Base-by-base conservation (phyloP, 2,888 invertebrate genomes). In the Dasypolia templi region DNA sequence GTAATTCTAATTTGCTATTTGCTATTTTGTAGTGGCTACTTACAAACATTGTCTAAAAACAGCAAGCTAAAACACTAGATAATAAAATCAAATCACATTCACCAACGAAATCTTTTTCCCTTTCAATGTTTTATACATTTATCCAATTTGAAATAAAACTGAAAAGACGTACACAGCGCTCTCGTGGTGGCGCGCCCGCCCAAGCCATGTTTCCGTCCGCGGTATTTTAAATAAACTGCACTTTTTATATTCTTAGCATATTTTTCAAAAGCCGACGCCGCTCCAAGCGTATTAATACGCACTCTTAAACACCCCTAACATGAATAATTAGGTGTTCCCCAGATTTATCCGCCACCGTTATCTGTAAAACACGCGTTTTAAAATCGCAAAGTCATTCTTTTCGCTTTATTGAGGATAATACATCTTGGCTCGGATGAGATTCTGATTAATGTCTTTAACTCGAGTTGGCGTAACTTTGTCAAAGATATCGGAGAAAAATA, bases 251-350 rank as follows among this genome's bases (percentile, higher is more conserved):
- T 91, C 91, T 91, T 89, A 87, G 90, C 91, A 91, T 93, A 94
- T 94, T 95, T 94, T 93, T 92, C 87, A 92, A 93, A 93, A 91
- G 89, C 88, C 89, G 85, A 82, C 90, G 86, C 76, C 88, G 87
- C 90, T 89, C 88, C 86, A 77, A 88, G 92, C 92, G 92, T 93
- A 93, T 94, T 96, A 95, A 95, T 95, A 94, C 94, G 92, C 91
- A 89, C 92, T 93, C 92, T 94, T 94, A 94, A 93, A 93, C 95
- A 93, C 94, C 95, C 95, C 94, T 92, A 93, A 96, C 95, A 94
- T 95, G 96, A 96, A 96, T 96, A 96, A 96, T 96, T 96, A 95
- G 95, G 93, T 95, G 95, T 95, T 95, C 94, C 91, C 91, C 87
- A 91, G 92, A 94, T 95, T 95, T 93, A 93, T 93, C 91, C 91